Percentiles rank a stretch among this genome's conserved stretches.
Evolutionary conservation across 2,888 invertebrate species (phyloP).

Genomic region (Dione juno): DNA sequence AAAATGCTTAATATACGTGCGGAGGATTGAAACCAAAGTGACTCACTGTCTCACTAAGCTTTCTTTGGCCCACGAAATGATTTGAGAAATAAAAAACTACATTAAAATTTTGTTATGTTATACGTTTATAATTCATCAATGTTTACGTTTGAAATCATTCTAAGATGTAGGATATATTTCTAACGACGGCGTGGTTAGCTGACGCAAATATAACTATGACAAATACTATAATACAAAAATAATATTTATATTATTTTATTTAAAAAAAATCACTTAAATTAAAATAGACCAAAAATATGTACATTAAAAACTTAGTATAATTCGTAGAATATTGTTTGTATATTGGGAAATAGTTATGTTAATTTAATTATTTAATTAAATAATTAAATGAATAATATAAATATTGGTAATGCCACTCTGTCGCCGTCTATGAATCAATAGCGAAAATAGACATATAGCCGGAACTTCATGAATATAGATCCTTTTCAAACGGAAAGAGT

Average conservation of each 20-base stretch:
- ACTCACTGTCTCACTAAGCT: neutral
- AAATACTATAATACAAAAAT: neutral
- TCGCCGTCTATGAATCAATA: no score
- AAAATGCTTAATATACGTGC: conserved; percentile 9
- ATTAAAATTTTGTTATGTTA: no score
- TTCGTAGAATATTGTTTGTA: neutral
- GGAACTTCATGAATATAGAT: no score
- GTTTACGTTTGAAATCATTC: conserved; percentile 11
- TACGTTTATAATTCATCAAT: neutral
- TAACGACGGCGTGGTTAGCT: conserved; percentile 7
- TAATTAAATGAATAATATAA: neutral
- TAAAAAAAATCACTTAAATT: conserved; percentile 3
- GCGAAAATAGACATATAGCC: no score
- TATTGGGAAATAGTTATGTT: conserved; percentile 1
- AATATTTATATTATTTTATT: no score
- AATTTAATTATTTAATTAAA: neutral
- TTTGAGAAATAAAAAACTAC: neutral
- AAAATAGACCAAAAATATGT: conserved; percentile 1
- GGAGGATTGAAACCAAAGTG: neutral
- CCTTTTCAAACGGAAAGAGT: no score
- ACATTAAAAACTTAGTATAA: neutral
- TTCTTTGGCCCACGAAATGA: neutral
- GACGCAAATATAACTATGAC: neutral
- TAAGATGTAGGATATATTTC: neutral
- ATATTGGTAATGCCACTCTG: no score